These are phyloP conservation scores for Zingel zingel DNA, from an alignment of 2,113 vertebrate genomes.

Conservation along the genomic window DNA sequence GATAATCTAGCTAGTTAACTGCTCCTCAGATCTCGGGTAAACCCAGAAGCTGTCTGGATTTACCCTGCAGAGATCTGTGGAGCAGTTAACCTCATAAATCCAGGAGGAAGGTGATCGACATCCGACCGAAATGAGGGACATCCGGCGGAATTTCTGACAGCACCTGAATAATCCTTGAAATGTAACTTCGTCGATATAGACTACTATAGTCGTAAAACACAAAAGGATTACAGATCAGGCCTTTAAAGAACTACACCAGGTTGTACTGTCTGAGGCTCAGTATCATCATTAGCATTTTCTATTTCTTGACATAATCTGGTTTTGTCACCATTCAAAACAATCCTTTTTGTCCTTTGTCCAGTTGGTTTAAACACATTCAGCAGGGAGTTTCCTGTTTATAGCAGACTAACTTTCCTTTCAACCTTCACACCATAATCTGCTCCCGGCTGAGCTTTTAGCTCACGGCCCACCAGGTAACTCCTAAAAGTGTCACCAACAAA, in stretches of 20 bases:
- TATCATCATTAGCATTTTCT: neutral
- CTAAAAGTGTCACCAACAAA: neutral
- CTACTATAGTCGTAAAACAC: neutral
- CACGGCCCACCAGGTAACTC: neutral
- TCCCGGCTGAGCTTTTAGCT: neutral
- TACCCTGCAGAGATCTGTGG: too few species aligned
- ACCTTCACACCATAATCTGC: conserved; percentile 1
- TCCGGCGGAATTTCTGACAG: too few species aligned
- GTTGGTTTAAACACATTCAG: neutral
- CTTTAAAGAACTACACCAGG: neutral
- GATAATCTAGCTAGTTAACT: too few species aligned
- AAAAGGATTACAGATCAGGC: neutral
- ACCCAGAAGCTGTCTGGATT: too few species aligned
- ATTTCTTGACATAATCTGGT: neutral
- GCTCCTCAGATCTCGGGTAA: too few species aligned
- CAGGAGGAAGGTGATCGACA: too few species aligned
- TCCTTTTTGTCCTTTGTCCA: neutral
- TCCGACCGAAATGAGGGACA: too few species aligned
- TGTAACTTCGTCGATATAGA: too few species aligned
- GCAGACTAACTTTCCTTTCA: conserved; percentile 24
- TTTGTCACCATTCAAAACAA: neutral
- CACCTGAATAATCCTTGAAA: too few species aligned
- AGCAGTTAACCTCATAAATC: too few species aligned
- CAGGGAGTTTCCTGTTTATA: conserved; percentile 45
- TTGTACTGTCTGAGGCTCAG: neutral